Base-by-base conservation (phyloP, 1,140 invertebrate genomes). In the Drosophila chauvacae region DNA sequence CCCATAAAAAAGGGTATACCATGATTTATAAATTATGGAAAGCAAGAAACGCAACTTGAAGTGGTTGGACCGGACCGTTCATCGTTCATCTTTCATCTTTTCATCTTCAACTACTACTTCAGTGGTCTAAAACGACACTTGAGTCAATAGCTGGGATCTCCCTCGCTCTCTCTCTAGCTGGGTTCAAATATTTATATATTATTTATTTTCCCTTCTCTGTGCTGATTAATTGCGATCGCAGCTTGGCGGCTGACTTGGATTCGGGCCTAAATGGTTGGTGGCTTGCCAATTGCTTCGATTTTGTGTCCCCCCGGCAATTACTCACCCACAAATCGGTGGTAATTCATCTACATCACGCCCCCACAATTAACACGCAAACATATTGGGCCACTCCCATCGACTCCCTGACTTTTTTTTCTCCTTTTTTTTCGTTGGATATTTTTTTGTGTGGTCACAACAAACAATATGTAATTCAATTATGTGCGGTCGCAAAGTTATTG, bases 41-140 rank as follows among this genome's bases (percentile, higher is more conserved):
- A 20, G 63, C 53, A 47, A 28, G 47, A 70, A 55, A 70, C 11
- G 62, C 48, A 70, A 68, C 39, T 45, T 70, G 48, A 68, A 70
- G 66, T 70, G 66, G 62, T 20, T 11, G 23, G 44, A 68, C 47
- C 18, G 41, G 18, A 26, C 11, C 16, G 28, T 28, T 5, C 26
- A 28, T 6, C 28, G 7, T 28, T 28, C 28, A 28, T 26, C 20
- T 20, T 14, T 45, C 20, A 33, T 26, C 42, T 39, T 39, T 44
- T 39, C 42, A 57, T 50, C 63, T 50, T 44, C 75, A 77, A 61
- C 64, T 53, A 88, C 85, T 88, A 90, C 85, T 88, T 88, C 85
- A 88, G 85, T 88, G 85, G 85, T 85, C 74, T 81, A 90, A 90
- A 88, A 90, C 85, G 85, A 81, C 85, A 88, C 85, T 88, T 85